Evolutionary conservation across 2,888 invertebrate species (phyloP), one percentile per base, ranked within the genome.

Genomic region (Drosophila pegasa): DNA sequence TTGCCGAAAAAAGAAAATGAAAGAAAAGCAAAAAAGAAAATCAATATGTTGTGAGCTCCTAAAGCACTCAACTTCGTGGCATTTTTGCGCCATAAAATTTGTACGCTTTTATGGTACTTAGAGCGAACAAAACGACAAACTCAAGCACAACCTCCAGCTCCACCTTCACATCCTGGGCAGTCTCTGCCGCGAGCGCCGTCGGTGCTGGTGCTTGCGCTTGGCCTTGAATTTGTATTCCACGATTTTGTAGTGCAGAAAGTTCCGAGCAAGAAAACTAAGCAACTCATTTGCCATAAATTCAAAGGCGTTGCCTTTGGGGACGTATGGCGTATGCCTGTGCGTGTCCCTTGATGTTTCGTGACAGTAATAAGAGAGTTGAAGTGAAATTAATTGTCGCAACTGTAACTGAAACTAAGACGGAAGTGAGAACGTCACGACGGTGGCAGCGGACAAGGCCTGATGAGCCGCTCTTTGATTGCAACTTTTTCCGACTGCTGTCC

Each of bases 361-460:
- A 79, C 81, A 75, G 63, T 85, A 81, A 81, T 85, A 78, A 68
- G 77, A 73, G 75, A 82, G 64, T 74, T 78, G 70, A 81, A 88
- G 84, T 84, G 75, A 87, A 88, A 87, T 86, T 84, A 88, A 88
- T 88, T 85, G 87, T 80, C 72, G 80, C 79, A 67, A 60, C 69
- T 68, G 67, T 65, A 68, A 75, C 74, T 41, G 66, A 60, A 48
- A 69, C 50, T 54, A 12, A 52, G 52, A 25, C 68, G 69, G 75
- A 85, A 78, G 71, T 78, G 65, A 48, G 48, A 64, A 57, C 10
- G 43, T 43, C 8, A 16, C 9, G 25, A 37, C 18, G 37, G 45
- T 25, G 47, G 25, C 29, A 33, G 14, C 2, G 31, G n/a, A 37
- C 31, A 41, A 35, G 31, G 9, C 40, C 22, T 18, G 16, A 64